Conservation (phyloP, 2,797 vertebrate genomes). For the Scolopax bukidnonensis region DNA sequence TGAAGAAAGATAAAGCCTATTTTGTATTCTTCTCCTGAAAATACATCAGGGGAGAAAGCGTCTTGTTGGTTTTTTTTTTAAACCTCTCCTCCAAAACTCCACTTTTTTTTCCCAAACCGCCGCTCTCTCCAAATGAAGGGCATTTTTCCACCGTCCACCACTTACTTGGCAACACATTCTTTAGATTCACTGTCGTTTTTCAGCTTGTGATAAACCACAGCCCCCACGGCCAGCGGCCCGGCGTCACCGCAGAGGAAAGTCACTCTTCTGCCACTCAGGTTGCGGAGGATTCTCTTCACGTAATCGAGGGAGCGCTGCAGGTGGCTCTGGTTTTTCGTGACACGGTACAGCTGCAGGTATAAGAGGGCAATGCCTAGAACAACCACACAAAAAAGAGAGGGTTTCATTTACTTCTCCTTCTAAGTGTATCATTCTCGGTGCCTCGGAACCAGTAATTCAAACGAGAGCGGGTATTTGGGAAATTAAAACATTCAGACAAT, state of each 20-base stretch:
- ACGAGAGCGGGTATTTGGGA: not conserved
- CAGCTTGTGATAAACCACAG: slow-evolving; percentile 91
- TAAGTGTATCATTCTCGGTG: not conserved
- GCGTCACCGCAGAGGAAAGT: slow-evolving; percentile 96
- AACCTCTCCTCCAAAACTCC: not conserved
- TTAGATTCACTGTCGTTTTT: slow-evolving; percentile 85
- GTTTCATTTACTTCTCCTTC: not conserved
- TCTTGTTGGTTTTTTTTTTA: not conserved
- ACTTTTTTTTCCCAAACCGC: too few relatives aligned
- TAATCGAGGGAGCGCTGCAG: slow-evolving; percentile 92
- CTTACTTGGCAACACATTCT: slow-evolving; percentile 91
- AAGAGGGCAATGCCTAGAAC: slow-evolving; percentile 89
- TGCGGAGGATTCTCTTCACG: slow-evolving; percentile 90
- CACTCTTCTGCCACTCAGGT: slow-evolving; percentile 90
- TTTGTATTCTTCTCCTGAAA: not conserved
- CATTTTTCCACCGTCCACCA: not conserved
- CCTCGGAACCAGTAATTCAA: not conserved
- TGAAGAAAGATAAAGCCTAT: not conserved
- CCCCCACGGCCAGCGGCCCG: slow-evolving; percentile 91
- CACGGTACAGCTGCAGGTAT: slow-evolving; percentile 89
- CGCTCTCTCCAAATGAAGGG: not conserved
- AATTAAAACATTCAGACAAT: not conserved
- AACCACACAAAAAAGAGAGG: not conserved
- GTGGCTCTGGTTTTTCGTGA: slow-evolving; percentile 82
- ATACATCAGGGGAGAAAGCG: fast-evolving